Evolutionary conservation across 2,113 vertebrate genomes (phyloP), one percentile per base, ranked within the genome.

Genomic region (Prochilodus magdalenae): DNA sequence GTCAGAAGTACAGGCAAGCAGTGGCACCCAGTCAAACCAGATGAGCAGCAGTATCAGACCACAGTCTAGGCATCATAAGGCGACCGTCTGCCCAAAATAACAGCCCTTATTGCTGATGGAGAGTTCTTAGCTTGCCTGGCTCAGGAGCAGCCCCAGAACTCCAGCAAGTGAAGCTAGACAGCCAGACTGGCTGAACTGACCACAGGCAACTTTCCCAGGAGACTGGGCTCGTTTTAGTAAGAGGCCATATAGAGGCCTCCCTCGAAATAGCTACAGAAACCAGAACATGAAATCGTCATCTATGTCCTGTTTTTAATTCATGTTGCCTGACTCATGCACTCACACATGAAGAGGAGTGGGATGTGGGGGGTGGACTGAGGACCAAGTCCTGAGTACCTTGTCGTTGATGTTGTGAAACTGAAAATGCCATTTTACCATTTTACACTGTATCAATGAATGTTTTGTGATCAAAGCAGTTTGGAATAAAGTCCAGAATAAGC

Each of bases 221-320:
- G 73, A 47, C 62, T 79, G 75, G 73, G 69, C 85, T 74, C 65
- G 60, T 80, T 85, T 80, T 60, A 80, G 72, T 69, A 33, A 30
- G 75, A 6, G 20, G 26, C 40, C 65, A 36, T 75, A 16, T 27
- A 67, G 71, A 40, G 40, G 24, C 53, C 73, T 49, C 15, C 20
- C 70, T 63, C 47, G 60, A 82, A 82, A 82, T 79, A 86, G 79
- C 57, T 79, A 26, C 65, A 72, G 30, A 57, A 73, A 74, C 83
- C 81, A 55, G 69, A 74, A 80, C 81, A 83, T 77, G 44, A 80
- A 83, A 80, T 62, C 55, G 70, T 77, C 59, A 53, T 84, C 82
- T 66, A 47, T 75, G 57, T 72, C 55, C 73, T 79, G 40, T 36
- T 78, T 83, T 73, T 70, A 75, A 65, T 63, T 40, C 57, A 51